Evolutionary conservation across 2,797 vertebrate species (phyloP), one percentile per base, ranked within the genome.

Genomic region (Tangara arthus): DNA sequence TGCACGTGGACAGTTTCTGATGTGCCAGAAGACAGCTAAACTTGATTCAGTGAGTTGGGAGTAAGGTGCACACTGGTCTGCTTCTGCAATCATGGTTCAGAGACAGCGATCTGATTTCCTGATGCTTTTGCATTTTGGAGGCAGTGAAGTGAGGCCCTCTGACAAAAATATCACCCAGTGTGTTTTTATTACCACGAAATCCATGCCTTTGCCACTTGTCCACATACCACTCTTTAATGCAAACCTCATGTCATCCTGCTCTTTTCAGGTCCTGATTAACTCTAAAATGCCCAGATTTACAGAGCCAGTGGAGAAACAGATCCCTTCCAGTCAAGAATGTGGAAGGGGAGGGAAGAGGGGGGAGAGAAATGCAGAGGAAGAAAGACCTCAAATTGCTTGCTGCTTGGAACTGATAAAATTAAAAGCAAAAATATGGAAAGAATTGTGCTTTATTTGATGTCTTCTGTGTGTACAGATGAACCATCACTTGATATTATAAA

Each of bases 111-210:
- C 77, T 61, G 72, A 96, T 89, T 87, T 92, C 86, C 89, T 65
- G 59, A 86, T 89, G 79, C 90, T 90, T 93, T 89, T 90, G 86
- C 49, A 61, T 89, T 84, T 89, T 84, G 89, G 92, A 96, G 95
- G 93, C 94, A 94, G 90, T 52, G 94, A 89, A 97, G 82, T 44
- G 94, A 95, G 94, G 95, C 86, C 92, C 82, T 96, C 94, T 94
- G 95, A 97, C 96, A 97, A 97, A 96, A 98, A 97, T 95, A 97
- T 97, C 96, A 95, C 72, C 76, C 95, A 94, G 90, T 96, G 93
- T 97, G 97, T 97, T 98, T 98, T 98, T 97, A 98, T 97, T 97
- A 97, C 96, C 76, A 63, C 95, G 83, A 97, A 98, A 98, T 97
- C 97, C 97, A 90, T 93, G 97, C 97, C 95, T 87, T 86, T 97